Percentiles rank a stretch among this genome's conserved stretches.
These are phyloP conservation scores for Pelobates cultripes DNA, from an alignment of 2,797 vertebrate genomes.

Conservation along the genomic window DNA sequence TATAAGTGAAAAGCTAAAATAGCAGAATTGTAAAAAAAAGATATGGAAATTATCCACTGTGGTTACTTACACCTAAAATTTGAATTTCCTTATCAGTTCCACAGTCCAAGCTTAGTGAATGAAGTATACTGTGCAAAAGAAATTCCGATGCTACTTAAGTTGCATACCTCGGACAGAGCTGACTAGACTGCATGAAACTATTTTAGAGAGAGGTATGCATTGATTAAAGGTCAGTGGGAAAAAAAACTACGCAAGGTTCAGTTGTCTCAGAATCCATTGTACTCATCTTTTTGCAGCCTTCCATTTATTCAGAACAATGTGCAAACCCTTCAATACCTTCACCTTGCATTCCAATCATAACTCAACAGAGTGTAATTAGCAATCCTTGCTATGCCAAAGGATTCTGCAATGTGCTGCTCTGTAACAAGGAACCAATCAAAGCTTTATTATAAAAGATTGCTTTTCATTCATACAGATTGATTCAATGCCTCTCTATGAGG, in stretches of 20 bases:
- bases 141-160: conserved; percentile 8
- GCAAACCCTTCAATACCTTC: not conserved
- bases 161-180: conserved; percentile 2
- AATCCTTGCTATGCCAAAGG: not conserved
- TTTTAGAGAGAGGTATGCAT: conserved; percentile 5
- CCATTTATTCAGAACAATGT: conserved; percentile 7
- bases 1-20: too few species aligned
- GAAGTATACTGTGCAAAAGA: not conserved
- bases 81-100: too few species aligned
- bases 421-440: not conserved
- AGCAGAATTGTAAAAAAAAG: too few species aligned
- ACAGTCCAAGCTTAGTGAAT: too few species aligned
- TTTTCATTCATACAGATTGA: too few species aligned
- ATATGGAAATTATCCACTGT: too few species aligned
- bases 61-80: too few species aligned
- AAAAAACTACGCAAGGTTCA: not conserved
- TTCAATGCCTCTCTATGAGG: too few species aligned
- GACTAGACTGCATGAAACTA: conserved; percentile 22
- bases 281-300: conserved; percentile 7
- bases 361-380: conserved; percentile 19
- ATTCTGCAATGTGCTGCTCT: not conserved
- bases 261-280: conserved; percentile 17
- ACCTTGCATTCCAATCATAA: conserved; percentile 29
- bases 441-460: not conserved
- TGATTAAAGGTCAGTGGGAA: conserved; percentile 23